A percentile compares a stretch with the other conserved stretches of the same genome.
These are phyloP conservation scores for Petrophora chlorosata DNA, from an alignment of 2,888 invertebrate genomes.

Conservation along the genomic window DNA sequence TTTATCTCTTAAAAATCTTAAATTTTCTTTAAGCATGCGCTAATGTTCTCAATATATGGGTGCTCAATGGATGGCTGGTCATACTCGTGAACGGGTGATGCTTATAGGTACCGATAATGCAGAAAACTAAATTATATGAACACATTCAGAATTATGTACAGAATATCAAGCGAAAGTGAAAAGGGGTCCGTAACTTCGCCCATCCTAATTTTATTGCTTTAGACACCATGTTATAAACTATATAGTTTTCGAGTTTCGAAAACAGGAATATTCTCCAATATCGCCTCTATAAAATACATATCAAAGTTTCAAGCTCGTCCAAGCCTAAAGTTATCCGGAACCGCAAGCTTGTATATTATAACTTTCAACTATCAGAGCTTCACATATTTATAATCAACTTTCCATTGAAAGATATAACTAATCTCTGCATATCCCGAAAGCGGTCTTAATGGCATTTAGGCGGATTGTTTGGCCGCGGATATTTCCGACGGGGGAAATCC, in stretches of 20 bases:
- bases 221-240: slow-evolving; percentile 4
- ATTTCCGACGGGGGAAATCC: slow-evolving; percentile 3
- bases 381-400: slow-evolving; percentile 1
- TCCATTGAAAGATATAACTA: background rate
- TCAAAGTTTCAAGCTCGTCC: slow-evolving; percentile 4
- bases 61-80: too few species aligned
- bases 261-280: slow-evolving; percentile 9
- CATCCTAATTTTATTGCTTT: slow-evolving; percentile 2
- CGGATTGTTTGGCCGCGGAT: slow-evolving; percentile 1
- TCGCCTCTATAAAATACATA: slow-evolving; percentile 13
- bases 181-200: slow-evolving; percentile 1
- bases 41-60: too few species aligned
- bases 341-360: slow-evolving; percentile 12
- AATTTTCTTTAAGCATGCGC: too few species aligned
- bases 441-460: background rate
- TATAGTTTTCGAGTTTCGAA: slow-evolving; percentile 1
- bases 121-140: too few species aligned
- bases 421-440: background rate
- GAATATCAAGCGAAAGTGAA: background rate
- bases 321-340: slow-evolving; percentile 7
- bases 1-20: too few species aligned
- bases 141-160: too few species aligned
- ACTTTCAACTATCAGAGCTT: slow-evolving; percentile 5
- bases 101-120: too few species aligned
- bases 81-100: too few species aligned